phyloP scores from a whole-genome alignment of 2,113 vertebrate species.

The Microtus pennsylvanicus region DNA sequence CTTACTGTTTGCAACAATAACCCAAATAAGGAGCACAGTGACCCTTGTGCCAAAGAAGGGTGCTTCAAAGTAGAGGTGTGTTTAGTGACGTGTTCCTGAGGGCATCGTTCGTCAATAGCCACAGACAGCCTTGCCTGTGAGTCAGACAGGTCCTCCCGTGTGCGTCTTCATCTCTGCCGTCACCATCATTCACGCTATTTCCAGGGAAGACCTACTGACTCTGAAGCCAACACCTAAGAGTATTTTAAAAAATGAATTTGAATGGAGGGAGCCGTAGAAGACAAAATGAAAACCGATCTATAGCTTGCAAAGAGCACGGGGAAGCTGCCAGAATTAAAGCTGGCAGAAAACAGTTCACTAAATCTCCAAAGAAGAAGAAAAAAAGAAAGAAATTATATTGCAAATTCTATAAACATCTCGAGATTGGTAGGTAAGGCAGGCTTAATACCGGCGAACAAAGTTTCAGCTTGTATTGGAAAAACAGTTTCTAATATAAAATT shows the following conservation, averaged over 20 bases:
- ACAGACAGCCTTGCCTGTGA: not conserved
- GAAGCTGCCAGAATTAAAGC: conserved; percentile 78
- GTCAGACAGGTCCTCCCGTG: not conserved
- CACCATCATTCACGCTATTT: not conserved
- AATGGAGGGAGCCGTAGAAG: conserved; percentile 44
- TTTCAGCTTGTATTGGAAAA: conserved; percentile 82
- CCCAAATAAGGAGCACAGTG: not conserved
- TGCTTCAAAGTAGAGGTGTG: not conserved
- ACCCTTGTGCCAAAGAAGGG: not conserved
- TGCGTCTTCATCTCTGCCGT: not conserved
- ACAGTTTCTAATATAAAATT: conserved; percentile 84
- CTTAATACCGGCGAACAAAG: conserved; percentile 79
- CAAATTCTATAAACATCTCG: conserved; percentile 80
- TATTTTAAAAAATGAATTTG: conserved; percentile 60
- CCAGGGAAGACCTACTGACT: not conserved
- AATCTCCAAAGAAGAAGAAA: conserved; percentile 78
- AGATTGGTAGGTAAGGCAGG: conserved; percentile 81
- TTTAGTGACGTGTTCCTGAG: not conserved
- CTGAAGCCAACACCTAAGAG: conserved; percentile 28
- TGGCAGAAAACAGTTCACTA: conserved; percentile 83
- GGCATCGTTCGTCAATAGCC: not conserved
- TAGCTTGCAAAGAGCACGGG: conserved; percentile 72
- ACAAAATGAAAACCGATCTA: conserved; percentile 78
- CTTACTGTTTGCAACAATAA: not conserved
- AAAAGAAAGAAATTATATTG: conserved; percentile 72